Conservation (phyloP, 2,113 vertebrate genomes). For the Pachyramphus minor region DNA sequence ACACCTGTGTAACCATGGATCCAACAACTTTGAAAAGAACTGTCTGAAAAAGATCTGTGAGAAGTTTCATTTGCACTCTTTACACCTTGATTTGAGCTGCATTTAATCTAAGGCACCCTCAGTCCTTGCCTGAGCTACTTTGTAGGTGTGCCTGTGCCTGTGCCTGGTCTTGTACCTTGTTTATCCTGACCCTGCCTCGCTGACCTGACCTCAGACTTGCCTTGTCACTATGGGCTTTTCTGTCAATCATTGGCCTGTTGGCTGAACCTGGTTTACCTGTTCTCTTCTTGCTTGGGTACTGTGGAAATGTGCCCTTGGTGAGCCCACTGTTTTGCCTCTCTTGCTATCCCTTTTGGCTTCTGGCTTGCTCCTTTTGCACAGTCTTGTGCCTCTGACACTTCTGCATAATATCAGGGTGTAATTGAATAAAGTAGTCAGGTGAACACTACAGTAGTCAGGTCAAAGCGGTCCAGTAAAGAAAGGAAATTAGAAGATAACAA, state of each 20-base stretch:
- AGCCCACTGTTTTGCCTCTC: background rate
- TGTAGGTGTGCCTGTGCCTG: background rate
- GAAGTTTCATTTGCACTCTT: background rate
- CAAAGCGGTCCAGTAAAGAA: background rate
- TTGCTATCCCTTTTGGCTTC: background rate
- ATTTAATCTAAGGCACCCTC: background rate
- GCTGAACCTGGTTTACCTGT: background rate
- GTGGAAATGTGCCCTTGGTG: background rate
- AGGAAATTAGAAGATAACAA: background rate
- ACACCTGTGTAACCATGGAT: background rate
- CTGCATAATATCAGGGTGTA: background rate
- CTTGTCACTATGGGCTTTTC: background rate
- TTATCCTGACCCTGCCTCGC: background rate
- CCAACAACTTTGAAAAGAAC: background rate
- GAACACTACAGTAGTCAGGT: background rate
- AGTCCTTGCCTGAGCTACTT: background rate
- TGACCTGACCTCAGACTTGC: background rate
- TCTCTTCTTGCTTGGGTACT: background rate
- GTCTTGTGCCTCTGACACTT: background rate
- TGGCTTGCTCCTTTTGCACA: background rate
- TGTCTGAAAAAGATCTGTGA: background rate
- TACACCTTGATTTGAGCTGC: background rate
- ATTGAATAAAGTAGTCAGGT: background rate
- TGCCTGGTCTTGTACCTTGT: background rate
- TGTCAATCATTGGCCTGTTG: background rate